Evolutionary conservation across 1,140 invertebrate genomes (phyloP).

Genomic region (Yoshiicerus persimilis): DNA sequence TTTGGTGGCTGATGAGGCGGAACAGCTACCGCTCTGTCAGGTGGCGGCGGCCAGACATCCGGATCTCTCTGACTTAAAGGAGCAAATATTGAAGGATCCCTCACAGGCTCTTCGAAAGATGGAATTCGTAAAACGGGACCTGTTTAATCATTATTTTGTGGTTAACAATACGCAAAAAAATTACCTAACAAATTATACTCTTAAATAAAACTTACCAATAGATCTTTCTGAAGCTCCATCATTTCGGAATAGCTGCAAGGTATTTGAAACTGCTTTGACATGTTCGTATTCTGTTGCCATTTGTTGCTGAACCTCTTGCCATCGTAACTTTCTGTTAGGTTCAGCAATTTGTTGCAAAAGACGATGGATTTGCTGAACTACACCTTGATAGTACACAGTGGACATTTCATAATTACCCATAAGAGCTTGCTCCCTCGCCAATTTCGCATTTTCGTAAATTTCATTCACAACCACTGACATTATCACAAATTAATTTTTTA

Average conservation of each 20-base stretch:
- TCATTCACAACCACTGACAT: constrained; percentile 83
- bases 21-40: constrained; percentile 52
- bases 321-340: constrained; percentile 78
- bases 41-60: constrained; percentile 74
- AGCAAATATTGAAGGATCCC: constrained; percentile 56
- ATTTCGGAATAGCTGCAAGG: constrained; percentile 66
- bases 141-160: not conserved
- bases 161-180: not conserved
- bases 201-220: constrained; percentile 26
- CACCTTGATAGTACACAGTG: constrained; percentile 91
- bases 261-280: constrained; percentile 77
- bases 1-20: not conserved
- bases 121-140: constrained; percentile 50
- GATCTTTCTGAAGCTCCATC: constrained; percentile 56
- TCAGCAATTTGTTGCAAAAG: constrained; percentile 78
- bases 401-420: constrained; percentile 95
- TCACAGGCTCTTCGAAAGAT: constrained; percentile 65
- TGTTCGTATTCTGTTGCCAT: constrained; percentile 87
- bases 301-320: constrained; percentile 88
- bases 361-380: constrained; percentile 84
- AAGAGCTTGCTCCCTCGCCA: constrained; percentile 90
- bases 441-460: constrained; percentile 88
- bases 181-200: too few relatives aligned
- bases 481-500: not conserved
- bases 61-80: constrained; percentile 56